Evolutionary conservation across 2,797 vertebrate species (phyloP).

Genomic region (Varecia variegata): DNA sequence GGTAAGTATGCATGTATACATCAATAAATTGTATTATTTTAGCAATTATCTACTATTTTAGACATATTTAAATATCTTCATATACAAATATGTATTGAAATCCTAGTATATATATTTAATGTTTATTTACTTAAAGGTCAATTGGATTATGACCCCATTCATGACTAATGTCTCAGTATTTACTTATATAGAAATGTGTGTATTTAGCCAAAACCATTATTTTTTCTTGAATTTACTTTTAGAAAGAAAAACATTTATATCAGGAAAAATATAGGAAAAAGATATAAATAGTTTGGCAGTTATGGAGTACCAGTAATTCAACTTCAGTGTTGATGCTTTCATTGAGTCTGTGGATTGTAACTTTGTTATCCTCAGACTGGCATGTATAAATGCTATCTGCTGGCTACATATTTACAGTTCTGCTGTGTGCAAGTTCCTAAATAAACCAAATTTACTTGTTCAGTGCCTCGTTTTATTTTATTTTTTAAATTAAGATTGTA

Average conservation of each 20-base stretch:
- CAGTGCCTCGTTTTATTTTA: background rate
- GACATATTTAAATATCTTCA: background rate
- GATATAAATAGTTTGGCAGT: background rate
- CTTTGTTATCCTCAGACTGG: background rate
- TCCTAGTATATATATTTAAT: background rate
- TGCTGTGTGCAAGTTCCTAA: background rate
- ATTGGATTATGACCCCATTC: background rate
- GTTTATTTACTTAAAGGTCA: background rate
- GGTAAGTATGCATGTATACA: constrained; percentile 82
- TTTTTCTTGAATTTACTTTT: constrained; percentile 23
- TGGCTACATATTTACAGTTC: background rate
- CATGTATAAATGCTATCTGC: background rate
- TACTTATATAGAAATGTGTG: background rate
- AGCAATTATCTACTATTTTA: background rate
- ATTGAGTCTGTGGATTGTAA: background rate
- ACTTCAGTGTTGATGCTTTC: background rate
- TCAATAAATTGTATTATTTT: background rate
- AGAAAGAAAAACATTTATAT: background rate
- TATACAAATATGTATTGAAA: background rate
- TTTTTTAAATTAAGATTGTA: background rate
- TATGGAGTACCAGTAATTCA: background rate
- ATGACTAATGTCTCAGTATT: background rate
- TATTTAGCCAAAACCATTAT: background rate
- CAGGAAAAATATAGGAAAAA: background rate
- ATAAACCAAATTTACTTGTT: background rate